Evolutionary conservation across 2,888 invertebrate genomes (phyloP).

Genomic region (Nasonia oneida): DNA sequence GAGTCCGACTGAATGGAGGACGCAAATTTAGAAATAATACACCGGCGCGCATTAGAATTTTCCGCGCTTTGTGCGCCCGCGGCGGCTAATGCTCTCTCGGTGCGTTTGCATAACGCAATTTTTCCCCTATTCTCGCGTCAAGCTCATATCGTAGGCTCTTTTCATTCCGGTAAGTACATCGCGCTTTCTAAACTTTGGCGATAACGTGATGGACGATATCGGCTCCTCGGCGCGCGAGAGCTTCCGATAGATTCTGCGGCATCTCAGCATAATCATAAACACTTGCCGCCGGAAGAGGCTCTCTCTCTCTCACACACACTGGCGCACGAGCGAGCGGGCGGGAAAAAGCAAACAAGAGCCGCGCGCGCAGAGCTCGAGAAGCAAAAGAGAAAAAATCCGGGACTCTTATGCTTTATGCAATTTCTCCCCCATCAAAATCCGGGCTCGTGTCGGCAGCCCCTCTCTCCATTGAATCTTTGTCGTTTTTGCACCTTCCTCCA

Average conservation of each 20-base stretch:
- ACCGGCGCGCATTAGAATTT: neutral
- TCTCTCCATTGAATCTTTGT: neutral
- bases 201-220: neutral
- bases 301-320: too few species aligned
- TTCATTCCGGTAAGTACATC: neutral
- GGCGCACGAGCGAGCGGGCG: too few species aligned
- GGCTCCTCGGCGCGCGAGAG: neutral
- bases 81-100: neutral
- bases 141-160: neutral
- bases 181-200: neutral
- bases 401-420: constrained; percentile 15
- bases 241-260: neutral
- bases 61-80: neutral
- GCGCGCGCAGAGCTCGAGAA: neutral
- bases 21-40: constrained; percentile 20
- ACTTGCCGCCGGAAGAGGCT: neutral
- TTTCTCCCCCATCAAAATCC: constrained; percentile 26
- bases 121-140: neutral
- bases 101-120: neutral
- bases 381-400: neutral
- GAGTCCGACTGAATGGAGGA: neutral
- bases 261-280: constrained; percentile 1
- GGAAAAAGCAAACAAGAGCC: neutral
- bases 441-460: neutral
- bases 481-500: constrained; percentile 44